Evolutionary conservation across 2,797 vertebrate genomes (phyloP).

Genomic region (Coregonus ussuriensis): DNA sequence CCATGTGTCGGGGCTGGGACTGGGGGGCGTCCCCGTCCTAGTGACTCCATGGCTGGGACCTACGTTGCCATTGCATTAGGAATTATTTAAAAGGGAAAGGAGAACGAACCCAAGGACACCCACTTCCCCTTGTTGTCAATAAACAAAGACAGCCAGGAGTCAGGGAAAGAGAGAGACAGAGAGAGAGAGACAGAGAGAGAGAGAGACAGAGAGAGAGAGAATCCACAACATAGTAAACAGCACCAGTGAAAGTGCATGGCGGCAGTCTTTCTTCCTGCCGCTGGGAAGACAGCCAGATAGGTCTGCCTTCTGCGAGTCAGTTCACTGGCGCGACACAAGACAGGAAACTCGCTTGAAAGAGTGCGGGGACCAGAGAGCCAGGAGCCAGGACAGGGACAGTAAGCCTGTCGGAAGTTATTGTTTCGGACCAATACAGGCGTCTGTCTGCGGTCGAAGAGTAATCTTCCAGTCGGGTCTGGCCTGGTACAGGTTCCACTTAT

Average conservation of each 20-base stretch:
- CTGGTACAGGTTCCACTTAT: background rate
- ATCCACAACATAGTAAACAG: conserved; percentile 37
- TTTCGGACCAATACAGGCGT: conserved; percentile 59
- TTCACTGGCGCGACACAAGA: conserved; percentile 79
- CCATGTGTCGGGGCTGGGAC: conserved; percentile 75
- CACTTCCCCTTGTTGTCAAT: conserved; percentile 27
- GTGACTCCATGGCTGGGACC: conserved; percentile 70
- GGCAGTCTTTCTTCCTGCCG: conserved; percentile 5
- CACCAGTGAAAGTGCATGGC: conserved; percentile 37
- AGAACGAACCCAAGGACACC: conserved; percentile 43
- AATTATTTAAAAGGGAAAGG: conserved; percentile 42
- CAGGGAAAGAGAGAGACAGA: conserved; percentile 25
- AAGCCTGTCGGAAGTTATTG: conserved; percentile 74
- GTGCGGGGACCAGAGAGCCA: conserved; percentile 57
- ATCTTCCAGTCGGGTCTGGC: conserved; percentile 39
- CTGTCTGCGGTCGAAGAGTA: conserved; percentile 45
- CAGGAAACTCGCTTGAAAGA: conserved; percentile 82
- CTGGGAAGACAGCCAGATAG: conserved; percentile 66
- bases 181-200: conserved; percentile 22
- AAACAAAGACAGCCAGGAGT: conserved; percentile 48
- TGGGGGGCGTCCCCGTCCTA: conserved; percentile 67
- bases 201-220: conserved; percentile 7
- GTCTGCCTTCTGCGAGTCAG: conserved; percentile 53
- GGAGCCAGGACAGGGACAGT: conserved; percentile 64
- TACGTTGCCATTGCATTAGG: conserved; percentile 55